These are phyloP conservation scores for Elaphurus davidianus DNA, from an alignment of 2,113 vertebrate genomes.

Conservation along the genomic window DNA sequence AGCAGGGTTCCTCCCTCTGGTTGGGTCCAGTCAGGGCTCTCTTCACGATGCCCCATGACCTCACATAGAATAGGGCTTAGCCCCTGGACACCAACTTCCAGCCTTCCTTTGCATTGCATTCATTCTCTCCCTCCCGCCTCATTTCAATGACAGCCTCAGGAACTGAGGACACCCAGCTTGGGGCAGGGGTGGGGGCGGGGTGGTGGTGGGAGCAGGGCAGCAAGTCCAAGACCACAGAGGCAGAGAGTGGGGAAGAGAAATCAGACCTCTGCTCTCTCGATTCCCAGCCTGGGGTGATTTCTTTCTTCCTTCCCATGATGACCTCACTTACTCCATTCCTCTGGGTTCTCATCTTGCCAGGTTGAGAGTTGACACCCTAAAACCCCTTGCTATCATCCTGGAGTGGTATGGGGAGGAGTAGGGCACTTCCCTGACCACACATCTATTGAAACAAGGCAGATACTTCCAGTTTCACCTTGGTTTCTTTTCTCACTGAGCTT, in stretches of 20 bases:
- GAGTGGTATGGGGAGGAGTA: background rate
- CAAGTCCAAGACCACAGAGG: background rate
- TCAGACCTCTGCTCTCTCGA: background rate
- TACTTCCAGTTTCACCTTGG: rapidly evolving
- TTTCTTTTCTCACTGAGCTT: background rate
- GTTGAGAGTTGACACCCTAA: background rate
- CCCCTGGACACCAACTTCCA: background rate
- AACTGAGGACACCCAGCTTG: background rate
- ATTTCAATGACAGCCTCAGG: background rate
- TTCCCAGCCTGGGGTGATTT: background rate
- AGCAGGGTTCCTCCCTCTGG: rapidly evolving
- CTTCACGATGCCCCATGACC: rapidly evolving
- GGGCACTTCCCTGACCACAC: background rate
- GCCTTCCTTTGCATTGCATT: background rate
- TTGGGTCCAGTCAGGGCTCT: background rate
- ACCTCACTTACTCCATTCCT: background rate
- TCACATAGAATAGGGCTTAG: background rate
- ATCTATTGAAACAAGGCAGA: background rate
- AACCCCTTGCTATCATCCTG: background rate
- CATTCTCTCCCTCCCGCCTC: background rate
- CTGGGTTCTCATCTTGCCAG: background rate
- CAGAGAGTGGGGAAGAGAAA: background rate
- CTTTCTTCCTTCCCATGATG: background rate
- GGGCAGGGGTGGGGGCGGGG: background rate
- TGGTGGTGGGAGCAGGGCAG: background rate